These are phyloP conservation scores for Hemistola chrysoprasaria DNA, from an alignment of 2,888 invertebrate species.

Conservation along the genomic window DNA sequence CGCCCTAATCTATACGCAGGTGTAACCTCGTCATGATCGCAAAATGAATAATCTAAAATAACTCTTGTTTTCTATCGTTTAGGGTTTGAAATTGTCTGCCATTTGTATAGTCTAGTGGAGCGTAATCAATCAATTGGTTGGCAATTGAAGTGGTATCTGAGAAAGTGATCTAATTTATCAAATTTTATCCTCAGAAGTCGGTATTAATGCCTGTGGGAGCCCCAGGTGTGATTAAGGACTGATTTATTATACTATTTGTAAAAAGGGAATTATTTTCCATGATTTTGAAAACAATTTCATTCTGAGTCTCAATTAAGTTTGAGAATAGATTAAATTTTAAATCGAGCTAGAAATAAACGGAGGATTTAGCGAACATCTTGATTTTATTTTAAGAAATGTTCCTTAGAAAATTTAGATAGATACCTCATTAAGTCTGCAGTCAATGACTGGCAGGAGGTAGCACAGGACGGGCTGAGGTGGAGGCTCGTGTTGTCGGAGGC, in stretches of 20 bases:
- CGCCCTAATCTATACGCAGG: conserved; percentile 36
- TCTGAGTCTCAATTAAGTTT: no score
- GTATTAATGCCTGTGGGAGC: conserved; percentile 34
- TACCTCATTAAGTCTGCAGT: no score
- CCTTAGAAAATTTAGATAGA: no score
- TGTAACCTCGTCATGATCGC: conserved; percentile 17
- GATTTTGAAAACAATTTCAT: background rate
- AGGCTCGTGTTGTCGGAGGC: no score
- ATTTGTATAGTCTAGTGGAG: conserved; percentile 16
- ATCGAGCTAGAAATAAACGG: no score
- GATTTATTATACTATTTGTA: conserved; percentile 27
- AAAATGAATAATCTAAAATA: conserved; percentile 5
- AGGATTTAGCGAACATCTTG: no score
- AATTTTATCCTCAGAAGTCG: conserved; percentile 41
- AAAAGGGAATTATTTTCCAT: conserved; percentile 5
- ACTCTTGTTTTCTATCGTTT: conserved; percentile 4
- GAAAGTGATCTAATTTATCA: conserved; percentile 54
- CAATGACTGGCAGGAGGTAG: no score
- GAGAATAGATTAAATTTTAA: no score
- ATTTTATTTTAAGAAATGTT: no score
- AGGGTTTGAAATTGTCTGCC: conserved; percentile 28
- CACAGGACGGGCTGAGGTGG: no score
- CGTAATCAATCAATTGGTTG: conserved; percentile 45
- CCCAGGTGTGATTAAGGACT: conserved; percentile 38
- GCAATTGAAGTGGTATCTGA: conserved; percentile 44